Evolutionary conservation across 2,113 vertebrate genomes (phyloP).

Genomic region (Callospermophilus lateralis): DNA sequence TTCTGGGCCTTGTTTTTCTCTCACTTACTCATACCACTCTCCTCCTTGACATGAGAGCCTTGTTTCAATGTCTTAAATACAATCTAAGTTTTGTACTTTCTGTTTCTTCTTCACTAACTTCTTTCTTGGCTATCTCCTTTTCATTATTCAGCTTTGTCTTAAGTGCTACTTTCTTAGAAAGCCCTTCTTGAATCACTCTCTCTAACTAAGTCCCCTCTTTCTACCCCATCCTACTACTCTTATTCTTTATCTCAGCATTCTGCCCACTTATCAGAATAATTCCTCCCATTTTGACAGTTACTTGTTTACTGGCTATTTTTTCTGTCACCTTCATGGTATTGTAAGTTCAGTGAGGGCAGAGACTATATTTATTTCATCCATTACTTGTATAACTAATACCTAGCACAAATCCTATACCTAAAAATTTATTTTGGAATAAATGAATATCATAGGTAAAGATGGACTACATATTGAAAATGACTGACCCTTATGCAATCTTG

Average conservation of each 20-base stretch:
- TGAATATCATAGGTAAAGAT: constrained; percentile 12
- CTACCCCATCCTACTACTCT: not conserved
- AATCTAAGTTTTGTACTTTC: not conserved
- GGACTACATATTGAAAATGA: constrained; percentile 3
- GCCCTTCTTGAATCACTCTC: not conserved
- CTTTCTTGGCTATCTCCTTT: constrained; percentile 6
- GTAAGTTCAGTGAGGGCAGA: constrained; percentile 16
- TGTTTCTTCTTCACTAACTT: constrained; percentile 20
- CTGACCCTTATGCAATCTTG: not conserved
- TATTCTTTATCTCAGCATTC: constrained; percentile 2
- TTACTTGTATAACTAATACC: not conserved
- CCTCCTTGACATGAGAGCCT: not conserved
- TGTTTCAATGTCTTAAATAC: constrained; percentile 42
- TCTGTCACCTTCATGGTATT: not conserved
- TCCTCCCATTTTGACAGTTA: not conserved
- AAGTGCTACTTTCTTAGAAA: constrained; percentile 2
- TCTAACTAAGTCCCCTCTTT: not conserved
- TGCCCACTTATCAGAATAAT: constrained; percentile 10
- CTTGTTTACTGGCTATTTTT: not conserved
- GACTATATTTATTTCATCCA: not conserved
- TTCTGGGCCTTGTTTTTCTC: not conserved
- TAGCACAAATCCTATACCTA: not conserved
- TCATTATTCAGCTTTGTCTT: constrained; percentile 5
- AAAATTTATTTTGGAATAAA: constrained; percentile 38
- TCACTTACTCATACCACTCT: not conserved